Base-by-base conservation (phyloP, 2,888 invertebrate genomes). In the Caradrina kadenii region DNA sequence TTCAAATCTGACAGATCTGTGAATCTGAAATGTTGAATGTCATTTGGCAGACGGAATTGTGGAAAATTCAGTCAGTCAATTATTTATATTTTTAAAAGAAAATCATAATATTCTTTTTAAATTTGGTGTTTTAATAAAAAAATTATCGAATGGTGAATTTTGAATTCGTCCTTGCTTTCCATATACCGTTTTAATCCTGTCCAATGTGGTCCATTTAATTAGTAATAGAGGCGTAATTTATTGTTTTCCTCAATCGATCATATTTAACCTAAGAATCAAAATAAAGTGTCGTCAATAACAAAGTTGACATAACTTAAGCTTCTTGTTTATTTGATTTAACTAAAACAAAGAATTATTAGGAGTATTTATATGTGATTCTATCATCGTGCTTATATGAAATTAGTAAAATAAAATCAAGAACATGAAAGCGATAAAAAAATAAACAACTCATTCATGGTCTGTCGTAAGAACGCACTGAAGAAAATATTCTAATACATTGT, bases 401-500 rank as follows among this genome's bases (percentile, higher is more conserved):
- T 26, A 72, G 62, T 73, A 71, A 48, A 63, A 53, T 17, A 21
- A 56, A 63, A 71, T 60, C 42, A 65, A 55, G n/a, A 61, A 53
- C 39, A 69, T 60, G 55, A 68, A 69, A 17, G 31, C 21, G 54
- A 49, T 58, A 56, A 67, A 22, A 73, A 72, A 66, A 72, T 63
- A 81, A 76, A 76, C 73, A 79, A 54, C 78, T 82, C 83, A 85
- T 86, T 85, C 85, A 87, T 62, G 67, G 74, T 86, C 82, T 90
- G 86, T 89, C 85, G 90, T 88, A 90, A 90, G 87, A 78, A 52
- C 72, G 67, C 69, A 69, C 80, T 81, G 76, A 81, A 87, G 87
- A 91, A 88, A 89, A 89, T 87, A 88, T 88, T 86, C 88, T 89
- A 89, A 87, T 90, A 90, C 89, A 89, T 88, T 87, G 87, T 87